Conservation (phyloP, 2,888 invertebrate species). For the Lasioglossum marginatum region DNA sequence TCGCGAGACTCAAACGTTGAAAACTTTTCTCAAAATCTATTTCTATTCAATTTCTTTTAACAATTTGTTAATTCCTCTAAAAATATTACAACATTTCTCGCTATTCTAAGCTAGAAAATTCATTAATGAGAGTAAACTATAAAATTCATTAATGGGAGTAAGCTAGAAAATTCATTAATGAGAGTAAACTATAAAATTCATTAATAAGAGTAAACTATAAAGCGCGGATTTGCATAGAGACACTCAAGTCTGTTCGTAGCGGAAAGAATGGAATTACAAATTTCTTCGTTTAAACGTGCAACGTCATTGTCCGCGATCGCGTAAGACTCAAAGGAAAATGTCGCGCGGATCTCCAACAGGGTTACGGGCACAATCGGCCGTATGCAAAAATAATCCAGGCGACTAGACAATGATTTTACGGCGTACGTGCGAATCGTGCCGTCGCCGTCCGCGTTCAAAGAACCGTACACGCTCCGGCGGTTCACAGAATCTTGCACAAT, state of each 20-base stretch:
- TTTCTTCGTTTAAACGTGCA: neutral
- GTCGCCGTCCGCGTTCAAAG: slow-evolving; percentile 34
- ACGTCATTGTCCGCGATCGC: slow-evolving; percentile 5
- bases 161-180: too few relatives aligned
- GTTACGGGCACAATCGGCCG: neutral
- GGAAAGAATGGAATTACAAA: neutral
- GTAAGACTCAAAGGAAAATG: slow-evolving; percentile 15
- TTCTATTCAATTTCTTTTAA: too few relatives aligned
- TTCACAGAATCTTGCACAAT: slow-evolving; percentile 56
- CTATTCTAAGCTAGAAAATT: too few relatives aligned
- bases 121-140: too few relatives aligned
- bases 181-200: neutral
- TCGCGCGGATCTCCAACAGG: neutral
- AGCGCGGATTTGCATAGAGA: neutral
- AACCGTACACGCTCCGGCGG: slow-evolving; percentile 30
- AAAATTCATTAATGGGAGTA: too few relatives aligned
- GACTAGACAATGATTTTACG: slow-evolving; percentile 44
- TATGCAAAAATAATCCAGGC: slow-evolving; percentile 42
- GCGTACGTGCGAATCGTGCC: slow-evolving; percentile 56
- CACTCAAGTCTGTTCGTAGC: neutral
- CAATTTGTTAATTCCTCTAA: too few relatives aligned
- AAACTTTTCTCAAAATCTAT: neutral
- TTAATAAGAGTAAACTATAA: neutral
- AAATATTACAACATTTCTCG: too few relatives aligned
- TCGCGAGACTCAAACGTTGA: neutral